Evolutionary conservation across 2,797 vertebrate species (phyloP).

Genomic region (Megaceryle alcyon): DNA sequence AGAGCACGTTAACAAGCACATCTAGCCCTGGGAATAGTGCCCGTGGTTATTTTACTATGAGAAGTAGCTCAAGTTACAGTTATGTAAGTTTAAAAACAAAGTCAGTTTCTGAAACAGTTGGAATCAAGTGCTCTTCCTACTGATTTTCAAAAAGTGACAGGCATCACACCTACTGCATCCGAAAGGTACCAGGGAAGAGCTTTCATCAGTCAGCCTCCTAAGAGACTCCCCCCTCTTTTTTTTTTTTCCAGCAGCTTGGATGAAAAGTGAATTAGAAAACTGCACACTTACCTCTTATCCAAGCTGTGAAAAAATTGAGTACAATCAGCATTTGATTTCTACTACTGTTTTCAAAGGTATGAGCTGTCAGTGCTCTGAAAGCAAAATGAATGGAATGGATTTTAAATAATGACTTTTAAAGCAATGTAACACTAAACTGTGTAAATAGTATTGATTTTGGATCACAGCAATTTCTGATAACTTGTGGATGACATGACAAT

Average conservation of each 20-base stretch:
- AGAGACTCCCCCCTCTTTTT: background rate
- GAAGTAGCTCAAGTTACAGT: background rate
- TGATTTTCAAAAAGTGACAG: background rate
- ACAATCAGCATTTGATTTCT: background rate
- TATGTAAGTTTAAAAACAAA: background rate
- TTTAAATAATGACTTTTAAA: constrained; percentile 19
- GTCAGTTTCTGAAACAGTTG: background rate
- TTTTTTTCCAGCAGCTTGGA: background rate
- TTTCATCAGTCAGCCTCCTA: background rate
- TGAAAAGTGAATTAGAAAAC: background rate
- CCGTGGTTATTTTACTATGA: fast-evolving
- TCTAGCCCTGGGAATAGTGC: background rate
- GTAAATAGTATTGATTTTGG: background rate
- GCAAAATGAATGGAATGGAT: constrained; percentile 40
- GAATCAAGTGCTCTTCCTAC: background rate
- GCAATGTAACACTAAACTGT: background rate
- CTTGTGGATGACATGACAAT: constrained; percentile 23
- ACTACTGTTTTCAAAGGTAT: background rate
- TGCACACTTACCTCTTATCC: background rate
- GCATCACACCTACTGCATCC: background rate
- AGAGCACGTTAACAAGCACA: fast-evolving
- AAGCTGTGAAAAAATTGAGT: background rate
- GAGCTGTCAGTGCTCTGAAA: background rate
- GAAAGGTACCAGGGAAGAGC: background rate
- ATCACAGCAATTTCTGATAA: background rate